A percentile compares a stretch with the other conserved stretches of the same genome.
Conservation (phyloP, 2,113 vertebrate species). For the Taxidea taxus region DNA sequence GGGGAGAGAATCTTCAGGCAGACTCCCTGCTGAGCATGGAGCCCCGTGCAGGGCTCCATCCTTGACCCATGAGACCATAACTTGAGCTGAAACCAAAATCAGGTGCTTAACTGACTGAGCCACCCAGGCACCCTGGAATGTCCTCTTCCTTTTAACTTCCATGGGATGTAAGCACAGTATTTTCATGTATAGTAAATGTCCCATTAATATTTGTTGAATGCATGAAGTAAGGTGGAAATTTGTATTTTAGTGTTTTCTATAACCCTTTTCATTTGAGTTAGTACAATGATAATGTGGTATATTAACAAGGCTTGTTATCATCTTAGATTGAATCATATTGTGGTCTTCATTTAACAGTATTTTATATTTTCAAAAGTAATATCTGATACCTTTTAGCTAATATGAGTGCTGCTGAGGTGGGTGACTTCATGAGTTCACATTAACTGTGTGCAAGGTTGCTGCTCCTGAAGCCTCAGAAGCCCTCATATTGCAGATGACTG, state of each 20-base stretch:
- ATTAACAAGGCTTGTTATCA: background rate
- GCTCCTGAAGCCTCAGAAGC: background rate
- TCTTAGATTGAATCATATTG: background rate
- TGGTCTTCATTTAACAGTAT: background rate
- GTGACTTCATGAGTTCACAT: background rate
- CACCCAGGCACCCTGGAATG: background rate
- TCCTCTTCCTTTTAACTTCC: background rate
- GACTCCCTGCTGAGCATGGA: background rate
- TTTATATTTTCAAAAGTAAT: background rate
- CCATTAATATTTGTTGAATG: background rate
- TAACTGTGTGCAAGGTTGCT: background rate
- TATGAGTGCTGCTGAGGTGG: background rate
- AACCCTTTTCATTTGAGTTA: conserved; percentile 8
- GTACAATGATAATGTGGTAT: background rate
- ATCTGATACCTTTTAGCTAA: background rate
- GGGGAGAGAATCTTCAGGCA: background rate
- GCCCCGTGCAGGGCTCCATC: background rate
- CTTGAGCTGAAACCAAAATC: background rate
- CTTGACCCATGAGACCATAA: background rate
- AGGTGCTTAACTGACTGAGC: background rate
- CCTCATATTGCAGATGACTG: background rate
- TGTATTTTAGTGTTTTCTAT: background rate
- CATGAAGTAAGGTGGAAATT: background rate
- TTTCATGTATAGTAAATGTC: background rate
- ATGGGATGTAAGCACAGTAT: background rate